These are phyloP conservation scores for Mya arenaria DNA, from an alignment of 1,140 invertebrate genomes.

Conservation along the genomic window DNA sequence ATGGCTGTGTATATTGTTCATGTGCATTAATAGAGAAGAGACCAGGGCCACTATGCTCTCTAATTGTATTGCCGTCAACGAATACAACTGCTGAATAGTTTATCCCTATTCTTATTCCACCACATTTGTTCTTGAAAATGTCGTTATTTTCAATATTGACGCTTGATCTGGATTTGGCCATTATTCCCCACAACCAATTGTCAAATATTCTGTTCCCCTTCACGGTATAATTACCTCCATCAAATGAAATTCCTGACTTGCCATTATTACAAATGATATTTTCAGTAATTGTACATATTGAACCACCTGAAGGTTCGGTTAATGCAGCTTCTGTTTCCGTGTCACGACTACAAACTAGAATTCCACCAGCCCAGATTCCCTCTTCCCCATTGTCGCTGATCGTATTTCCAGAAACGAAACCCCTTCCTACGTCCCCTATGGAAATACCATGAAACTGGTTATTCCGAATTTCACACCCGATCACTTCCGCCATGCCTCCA, in stretches of 20 bases:
- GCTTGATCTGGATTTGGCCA: constrained; percentile 20
- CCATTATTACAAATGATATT: too few species aligned
- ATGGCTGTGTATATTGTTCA: too few species aligned
- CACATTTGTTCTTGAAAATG: constrained; percentile 55
- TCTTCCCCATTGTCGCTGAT: constrained; percentile 6
- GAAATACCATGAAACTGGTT: constrained; percentile 14
- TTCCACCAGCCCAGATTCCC: constrained; percentile 20
- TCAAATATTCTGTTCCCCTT: constrained; percentile 29
- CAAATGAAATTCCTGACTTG: too few species aligned
- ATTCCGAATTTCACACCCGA: background rate
- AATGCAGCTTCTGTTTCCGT: too few species aligned
- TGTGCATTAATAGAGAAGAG: too few species aligned
- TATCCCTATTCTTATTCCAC: constrained; percentile 38
- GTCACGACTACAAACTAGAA: too few species aligned
- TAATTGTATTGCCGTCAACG: constrained; percentile 45
- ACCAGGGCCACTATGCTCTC: too few species aligned
- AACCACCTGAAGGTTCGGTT: too few species aligned
- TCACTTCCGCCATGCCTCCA: background rate
- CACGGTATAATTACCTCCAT: too few species aligned
- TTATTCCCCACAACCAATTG: constrained; percentile 44
- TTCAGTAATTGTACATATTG: too few species aligned
- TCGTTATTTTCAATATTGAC: constrained; percentile 26
- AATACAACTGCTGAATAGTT: constrained; percentile 40
- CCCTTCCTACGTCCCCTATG: background rate
- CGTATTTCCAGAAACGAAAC: background rate